phyloP scores from a whole-genome alignment of 2,113 vertebrate genomes.

The Vicugna pacos region DNA sequence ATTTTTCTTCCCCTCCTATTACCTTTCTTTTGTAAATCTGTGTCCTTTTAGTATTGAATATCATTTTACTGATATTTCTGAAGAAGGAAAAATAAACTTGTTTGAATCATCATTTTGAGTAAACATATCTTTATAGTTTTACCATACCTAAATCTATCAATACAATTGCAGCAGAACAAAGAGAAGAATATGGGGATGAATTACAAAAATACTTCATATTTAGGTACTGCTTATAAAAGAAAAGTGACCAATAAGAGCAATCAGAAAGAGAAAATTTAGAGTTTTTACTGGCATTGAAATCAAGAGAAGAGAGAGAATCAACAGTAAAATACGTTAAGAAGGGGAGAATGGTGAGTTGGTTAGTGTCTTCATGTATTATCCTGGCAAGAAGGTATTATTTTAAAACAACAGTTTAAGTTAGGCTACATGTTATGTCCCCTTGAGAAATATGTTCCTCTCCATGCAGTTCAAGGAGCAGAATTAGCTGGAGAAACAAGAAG shows the following conservation, averaged over 20 bases:
- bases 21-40: not conserved
- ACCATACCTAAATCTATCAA: not conserved
- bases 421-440: too few relatives aligned
- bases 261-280: not conserved
- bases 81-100: not conserved
- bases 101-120: not conserved
- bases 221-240: not conserved
- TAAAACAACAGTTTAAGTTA: not conserved
- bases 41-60: not conserved
- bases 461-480: not conserved
- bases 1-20: not conserved
- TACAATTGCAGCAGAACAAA: not conserved
- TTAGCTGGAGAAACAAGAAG: not conserved
- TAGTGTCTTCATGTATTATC: not conserved
- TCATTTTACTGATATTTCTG: not conserved
- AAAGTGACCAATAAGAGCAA: not conserved
- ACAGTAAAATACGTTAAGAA: not conserved
- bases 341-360: not conserved
- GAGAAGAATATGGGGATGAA: not conserved
- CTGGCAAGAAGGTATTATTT: not conserved
- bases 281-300: not conserved
- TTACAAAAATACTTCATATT: not conserved
- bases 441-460: not conserved
- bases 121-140: not conserved
- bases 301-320: not conserved